Evolutionary conservation across 2,797 vertebrate genomes (phyloP).

Genomic region (Pristis pectinata): DNA sequence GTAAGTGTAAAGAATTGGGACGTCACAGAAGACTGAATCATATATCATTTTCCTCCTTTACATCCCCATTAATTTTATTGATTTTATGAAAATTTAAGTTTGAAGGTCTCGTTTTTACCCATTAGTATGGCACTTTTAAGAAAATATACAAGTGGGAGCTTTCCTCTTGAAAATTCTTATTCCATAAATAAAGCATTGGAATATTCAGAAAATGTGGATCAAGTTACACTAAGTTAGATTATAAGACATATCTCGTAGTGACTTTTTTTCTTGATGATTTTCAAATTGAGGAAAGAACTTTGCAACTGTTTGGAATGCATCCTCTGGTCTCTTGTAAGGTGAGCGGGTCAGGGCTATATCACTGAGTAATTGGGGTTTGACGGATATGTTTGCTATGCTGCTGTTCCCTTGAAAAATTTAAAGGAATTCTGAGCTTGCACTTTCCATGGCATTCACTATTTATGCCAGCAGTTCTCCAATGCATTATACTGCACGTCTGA

Average conservation of each 20-base stretch:
- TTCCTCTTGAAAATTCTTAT: background rate
- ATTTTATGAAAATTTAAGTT: background rate
- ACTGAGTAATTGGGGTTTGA: no score
- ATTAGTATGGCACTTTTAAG: background rate
- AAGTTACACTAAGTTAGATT: background rate
- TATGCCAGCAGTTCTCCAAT: background rate
- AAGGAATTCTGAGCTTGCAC: background rate
- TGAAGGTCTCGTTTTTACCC: background rate
- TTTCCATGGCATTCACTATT: background rate
- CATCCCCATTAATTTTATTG: no score
- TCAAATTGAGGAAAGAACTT: no score
- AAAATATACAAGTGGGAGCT: background rate
- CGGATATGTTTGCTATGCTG: background rate
- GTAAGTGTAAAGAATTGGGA: no score
- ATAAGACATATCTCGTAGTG: no score
- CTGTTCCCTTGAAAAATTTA: background rate
- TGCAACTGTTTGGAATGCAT: no score
- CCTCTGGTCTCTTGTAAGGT: no score
- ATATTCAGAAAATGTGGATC: background rate
- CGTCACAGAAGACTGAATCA: no score
- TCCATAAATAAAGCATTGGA: background rate
- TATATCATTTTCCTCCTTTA: no score
- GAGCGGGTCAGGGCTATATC: no score
- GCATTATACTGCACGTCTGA: background rate
- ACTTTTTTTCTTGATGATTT: no score